Conservation (phyloP, 1,140 invertebrate genomes). For the Oppia nitens region DNA sequence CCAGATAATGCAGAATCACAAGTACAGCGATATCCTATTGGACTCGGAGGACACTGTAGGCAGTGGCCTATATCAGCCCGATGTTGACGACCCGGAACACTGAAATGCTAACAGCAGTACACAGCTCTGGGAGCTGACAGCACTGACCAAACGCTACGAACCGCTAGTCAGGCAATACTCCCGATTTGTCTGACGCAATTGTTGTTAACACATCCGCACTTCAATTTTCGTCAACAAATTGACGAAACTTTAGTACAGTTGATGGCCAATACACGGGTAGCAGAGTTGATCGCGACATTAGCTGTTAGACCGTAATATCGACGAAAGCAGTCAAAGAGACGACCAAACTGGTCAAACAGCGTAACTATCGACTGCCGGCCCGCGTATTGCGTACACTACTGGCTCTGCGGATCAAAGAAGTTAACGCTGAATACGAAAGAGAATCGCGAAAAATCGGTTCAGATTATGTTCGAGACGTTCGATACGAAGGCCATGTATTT, state of each 20-base stretch:
- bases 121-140: conserved; percentile 52
- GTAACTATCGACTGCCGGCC: conserved; percentile 47
- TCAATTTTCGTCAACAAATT: conserved; percentile 81
- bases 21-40: conserved; percentile 43
- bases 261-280: conserved; percentile 43
- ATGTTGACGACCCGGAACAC: conserved; percentile 70
- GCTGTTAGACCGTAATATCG: conserved; percentile 50
- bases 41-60: conserved; percentile 52
- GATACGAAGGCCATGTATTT: conserved; percentile 36
- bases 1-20: conserved; percentile 23
- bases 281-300: conserved; percentile 36
- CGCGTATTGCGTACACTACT: conserved; percentile 59
- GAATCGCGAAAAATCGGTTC: conserved; percentile 49
- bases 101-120: conserved; percentile 52
- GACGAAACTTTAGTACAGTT: conserved; percentile 60
- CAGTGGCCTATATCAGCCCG: conserved; percentile 57
- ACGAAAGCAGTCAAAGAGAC: conserved; percentile 60
- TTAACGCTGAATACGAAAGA: conserved; percentile 61
- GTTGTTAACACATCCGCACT: conserved; percentile 61
- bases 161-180: no score
- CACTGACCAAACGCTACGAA: conserved; percentile 18
- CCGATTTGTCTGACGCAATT: conserved; percentile 68
- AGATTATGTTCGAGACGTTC: no score
- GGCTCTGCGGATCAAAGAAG: conserved; percentile 53
- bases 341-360: conserved; percentile 58